These are phyloP conservation scores for Lepidurus apus DNA, from an alignment of 1,140 invertebrate species.

Conservation along the genomic window DNA sequence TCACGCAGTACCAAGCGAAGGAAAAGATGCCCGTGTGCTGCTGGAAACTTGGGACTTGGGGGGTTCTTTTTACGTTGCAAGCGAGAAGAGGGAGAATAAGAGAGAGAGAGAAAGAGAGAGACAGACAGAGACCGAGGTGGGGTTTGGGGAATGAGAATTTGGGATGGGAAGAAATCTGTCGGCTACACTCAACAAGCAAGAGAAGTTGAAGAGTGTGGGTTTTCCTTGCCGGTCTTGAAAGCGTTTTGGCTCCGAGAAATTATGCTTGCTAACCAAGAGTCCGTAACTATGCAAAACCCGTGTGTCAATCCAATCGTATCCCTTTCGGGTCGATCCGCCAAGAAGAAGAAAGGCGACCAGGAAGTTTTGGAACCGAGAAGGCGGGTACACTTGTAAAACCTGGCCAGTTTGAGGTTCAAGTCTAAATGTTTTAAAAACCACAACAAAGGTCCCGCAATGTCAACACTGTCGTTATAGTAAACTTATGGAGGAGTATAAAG, in stretches of 20 bases:
- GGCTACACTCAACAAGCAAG: background rate
- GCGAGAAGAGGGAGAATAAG: background rate
- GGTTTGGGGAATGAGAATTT: too few relatives aligned
- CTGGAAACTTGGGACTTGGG: too few relatives aligned
- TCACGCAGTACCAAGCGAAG: background rate
- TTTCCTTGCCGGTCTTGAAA: background rate
- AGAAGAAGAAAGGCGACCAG: background rate
- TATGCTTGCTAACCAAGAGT: conserved; percentile 12
- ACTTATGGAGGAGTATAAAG: background rate
- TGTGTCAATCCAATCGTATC: conserved; percentile 15
- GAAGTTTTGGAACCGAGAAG: background rate
- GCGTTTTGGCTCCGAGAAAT: background rate
- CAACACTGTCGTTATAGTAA: background rate
- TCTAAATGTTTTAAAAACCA: background rate
- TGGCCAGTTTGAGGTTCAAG: too few relatives aligned
- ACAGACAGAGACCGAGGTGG: background rate
- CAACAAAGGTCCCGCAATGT: conserved; percentile 5
- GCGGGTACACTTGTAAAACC: too few relatives aligned
- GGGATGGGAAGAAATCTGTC: too few relatives aligned
- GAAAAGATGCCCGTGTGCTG: conserved; percentile 10
- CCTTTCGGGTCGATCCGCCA: conserved; percentile 4
- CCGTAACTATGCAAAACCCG: background rate
- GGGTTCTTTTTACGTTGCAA: too few relatives aligned
- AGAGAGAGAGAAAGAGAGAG: background rate
- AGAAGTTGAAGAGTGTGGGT: conserved; percentile 3